phyloP scores from a whole-genome alignment of 23 tunicate genomes.

The Halocynthia roretzi region DNA sequence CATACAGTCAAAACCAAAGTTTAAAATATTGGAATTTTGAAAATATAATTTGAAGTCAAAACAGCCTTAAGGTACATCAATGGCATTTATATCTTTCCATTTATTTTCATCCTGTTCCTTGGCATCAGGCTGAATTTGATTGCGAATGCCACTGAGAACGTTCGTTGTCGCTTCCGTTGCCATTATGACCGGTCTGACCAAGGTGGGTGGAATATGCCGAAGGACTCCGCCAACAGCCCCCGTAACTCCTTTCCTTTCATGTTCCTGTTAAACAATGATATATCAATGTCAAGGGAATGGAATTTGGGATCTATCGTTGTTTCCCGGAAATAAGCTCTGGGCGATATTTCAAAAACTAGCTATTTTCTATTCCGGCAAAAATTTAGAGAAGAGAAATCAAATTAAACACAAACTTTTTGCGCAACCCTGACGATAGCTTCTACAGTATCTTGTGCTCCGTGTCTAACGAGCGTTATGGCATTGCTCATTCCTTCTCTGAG shows the following conservation, averaged over 20 bases:
- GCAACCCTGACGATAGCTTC: slow-evolving; percentile 57
- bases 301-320: no score
- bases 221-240: slow-evolving; percentile 94
- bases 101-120: slow-evolving; percentile 78
- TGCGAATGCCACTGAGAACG: slow-evolving; percentile 87
- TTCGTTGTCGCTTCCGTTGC: slow-evolving; percentile 91
- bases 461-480: slow-evolving; percentile 59
- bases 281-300: no score
- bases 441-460: slow-evolving; percentile 68
- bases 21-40: no score
- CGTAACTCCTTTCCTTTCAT: slow-evolving; percentile 69
- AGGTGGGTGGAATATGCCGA: slow-evolving; percentile 74
- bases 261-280: slow-evolving; percentile 22
- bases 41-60: no score
- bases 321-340: no score
- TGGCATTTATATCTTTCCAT: slow-evolving; percentile 30
- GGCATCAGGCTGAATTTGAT: slow-evolving; percentile 88
- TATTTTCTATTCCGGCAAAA: not conserved
- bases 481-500: slow-evolving; percentile 86
- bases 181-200: slow-evolving; percentile 78
- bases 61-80: not conserved
- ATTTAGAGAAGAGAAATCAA: not conserved
- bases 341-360: not conserved
- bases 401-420: slow-evolving; percentile 21
- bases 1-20: no score